Conservation (phyloP, 2,113 vertebrate species). For the Seriola dumerili region DNA sequence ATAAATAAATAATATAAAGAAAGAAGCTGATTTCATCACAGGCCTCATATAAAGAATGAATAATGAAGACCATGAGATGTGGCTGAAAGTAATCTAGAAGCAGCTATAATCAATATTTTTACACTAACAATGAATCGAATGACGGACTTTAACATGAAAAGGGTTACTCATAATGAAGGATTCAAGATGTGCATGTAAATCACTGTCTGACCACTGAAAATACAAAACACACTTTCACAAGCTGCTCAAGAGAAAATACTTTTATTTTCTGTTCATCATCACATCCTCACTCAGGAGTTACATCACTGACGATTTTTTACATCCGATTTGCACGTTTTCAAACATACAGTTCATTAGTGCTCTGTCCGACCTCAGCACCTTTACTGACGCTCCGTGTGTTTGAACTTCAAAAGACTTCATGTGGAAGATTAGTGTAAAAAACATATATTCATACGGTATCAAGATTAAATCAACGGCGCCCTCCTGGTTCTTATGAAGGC, state of each 20-base stretch:
- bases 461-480: background rate
- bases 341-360: slow-evolving; percentile 8
- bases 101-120: background rate
- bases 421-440: slow-evolving; percentile 33
- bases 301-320: slow-evolving; percentile 6
- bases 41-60: no score
- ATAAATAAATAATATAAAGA: background rate
- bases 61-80: background rate
- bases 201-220: no score
- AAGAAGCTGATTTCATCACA: background rate
- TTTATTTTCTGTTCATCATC: slow-evolving; percentile 38
- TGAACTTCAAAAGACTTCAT: background rate
- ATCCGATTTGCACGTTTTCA: slow-evolving; percentile 38
- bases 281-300: slow-evolving; percentile 1
- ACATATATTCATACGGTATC: background rate
- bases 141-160: no score
- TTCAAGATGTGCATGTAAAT: no score
- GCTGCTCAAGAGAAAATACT: slow-evolving; percentile 32
- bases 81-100: background rate
- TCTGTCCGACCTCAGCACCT: background rate
- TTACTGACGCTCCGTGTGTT: background rate
- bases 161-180: no score
- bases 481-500: background rate
- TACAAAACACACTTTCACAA: background rate
- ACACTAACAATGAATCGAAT: background rate